Percentiles rank a stretch among this genome's conserved stretches.
phyloP scores from a whole-genome alignment of 2,113 vertebrate genomes.

The Gymnocephalus cernua region DNA sequence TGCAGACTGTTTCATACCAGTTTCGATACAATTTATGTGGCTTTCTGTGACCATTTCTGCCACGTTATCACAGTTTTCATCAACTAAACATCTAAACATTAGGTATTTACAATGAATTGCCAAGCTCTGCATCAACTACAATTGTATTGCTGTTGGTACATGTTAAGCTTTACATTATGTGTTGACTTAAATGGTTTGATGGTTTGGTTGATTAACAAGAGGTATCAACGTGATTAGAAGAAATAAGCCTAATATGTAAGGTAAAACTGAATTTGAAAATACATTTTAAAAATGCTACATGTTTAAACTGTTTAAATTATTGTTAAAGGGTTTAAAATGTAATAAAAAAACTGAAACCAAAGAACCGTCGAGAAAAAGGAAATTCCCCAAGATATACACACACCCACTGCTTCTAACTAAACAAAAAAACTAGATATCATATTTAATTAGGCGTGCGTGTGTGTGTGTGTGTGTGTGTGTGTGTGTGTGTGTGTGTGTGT shows the following conservation, averaged over 20 bases:
- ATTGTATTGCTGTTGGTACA: neutral
- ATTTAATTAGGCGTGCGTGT: neutral
- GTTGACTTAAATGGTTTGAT: too few relatives aligned
- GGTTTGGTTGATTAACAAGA: too few relatives aligned
- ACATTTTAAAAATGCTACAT: neutral
- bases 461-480: conserved; percentile 8
- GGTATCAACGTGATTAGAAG: neutral
- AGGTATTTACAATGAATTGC: neutral
- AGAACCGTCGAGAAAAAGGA: neutral
- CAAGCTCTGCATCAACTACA: neutral
- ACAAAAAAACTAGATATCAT: neutral
- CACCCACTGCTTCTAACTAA: conserved; percentile 12
- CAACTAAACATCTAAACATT: neutral
- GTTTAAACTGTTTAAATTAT: neutral
- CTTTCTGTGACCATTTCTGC: neutral
- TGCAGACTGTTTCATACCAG: neutral
- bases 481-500: neutral
- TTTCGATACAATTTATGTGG: neutral
- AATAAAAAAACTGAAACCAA: neutral
- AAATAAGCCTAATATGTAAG: neutral
- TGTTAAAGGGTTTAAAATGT: neutral
- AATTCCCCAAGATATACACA: neutral
- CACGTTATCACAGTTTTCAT: neutral
- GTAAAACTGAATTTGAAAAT: too few relatives aligned
- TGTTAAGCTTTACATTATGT: neutral